These are phyloP conservation scores for Caradrina kadenii DNA, from an alignment of 2,888 invertebrate species.

Conservation along the genomic window DNA sequence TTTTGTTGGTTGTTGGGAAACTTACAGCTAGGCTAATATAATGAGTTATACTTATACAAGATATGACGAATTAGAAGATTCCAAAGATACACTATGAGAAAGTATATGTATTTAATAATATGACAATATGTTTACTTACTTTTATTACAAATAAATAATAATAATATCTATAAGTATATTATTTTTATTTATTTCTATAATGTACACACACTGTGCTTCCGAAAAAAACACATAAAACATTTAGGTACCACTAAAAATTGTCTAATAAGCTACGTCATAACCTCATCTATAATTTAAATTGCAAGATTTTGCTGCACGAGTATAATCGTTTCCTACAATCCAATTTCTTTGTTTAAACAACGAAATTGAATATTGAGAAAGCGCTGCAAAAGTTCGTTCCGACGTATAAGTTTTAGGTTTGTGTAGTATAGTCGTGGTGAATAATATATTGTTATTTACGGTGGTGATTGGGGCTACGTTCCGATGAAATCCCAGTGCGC, in stretches of 20 bases:
- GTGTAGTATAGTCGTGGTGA: slow-evolving; percentile 63
- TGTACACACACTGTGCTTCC: no score
- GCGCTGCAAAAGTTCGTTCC: slow-evolving; percentile 78
- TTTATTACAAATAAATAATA: no score
- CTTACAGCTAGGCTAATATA: no score
- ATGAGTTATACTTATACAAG: no score
- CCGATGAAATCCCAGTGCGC: slow-evolving; percentile 83
- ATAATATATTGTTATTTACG: slow-evolving; percentile 84
- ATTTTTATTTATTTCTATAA: no score
- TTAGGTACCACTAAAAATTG: slow-evolving; percentile 24
- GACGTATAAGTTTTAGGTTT: slow-evolving; percentile 70
- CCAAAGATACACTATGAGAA: no score
- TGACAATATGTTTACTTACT: no score
- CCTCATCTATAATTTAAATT: slow-evolving; percentile 60
- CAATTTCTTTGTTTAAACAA: slow-evolving; percentile 85
- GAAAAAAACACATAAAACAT: background rate
- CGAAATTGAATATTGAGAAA: slow-evolving; percentile 83
- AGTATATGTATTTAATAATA: no score
- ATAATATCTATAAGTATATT: no score
- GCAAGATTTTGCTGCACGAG: slow-evolving; percentile 68
- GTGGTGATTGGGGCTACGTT: slow-evolving; percentile 78
- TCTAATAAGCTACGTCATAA: slow-evolving; percentile 56
- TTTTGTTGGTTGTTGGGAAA: no score
- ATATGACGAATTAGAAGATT: no score
- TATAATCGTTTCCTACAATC: slow-evolving; percentile 76